Evolutionary conservation across 2,113 vertebrate species (phyloP).

Genomic region (Aepyceros melampus): DNA sequence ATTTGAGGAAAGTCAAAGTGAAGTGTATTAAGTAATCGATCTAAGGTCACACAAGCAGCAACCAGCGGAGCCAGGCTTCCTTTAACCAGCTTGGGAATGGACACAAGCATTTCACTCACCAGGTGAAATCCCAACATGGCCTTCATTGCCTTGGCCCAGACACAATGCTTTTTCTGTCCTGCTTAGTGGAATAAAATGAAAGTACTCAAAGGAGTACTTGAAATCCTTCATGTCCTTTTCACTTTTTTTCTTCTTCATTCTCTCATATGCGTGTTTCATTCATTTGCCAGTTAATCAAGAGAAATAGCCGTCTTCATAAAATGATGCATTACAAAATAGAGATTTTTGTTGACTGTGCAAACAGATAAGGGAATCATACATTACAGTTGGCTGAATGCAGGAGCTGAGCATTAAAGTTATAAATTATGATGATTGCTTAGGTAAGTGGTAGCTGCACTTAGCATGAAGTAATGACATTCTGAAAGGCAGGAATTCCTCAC

Average conservation of each 20-base stretch:
- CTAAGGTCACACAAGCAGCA: not conserved
- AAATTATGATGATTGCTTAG: rapidly evolving
- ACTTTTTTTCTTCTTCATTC: not conserved
- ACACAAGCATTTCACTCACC: rapidly evolving
- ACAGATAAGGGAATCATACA: not conserved
- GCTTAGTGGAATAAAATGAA: not conserved
- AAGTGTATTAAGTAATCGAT: not conserved
- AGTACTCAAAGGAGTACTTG: not conserved
- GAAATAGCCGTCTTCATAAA: not conserved
- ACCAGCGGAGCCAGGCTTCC: not conserved
- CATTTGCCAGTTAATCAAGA: not conserved
- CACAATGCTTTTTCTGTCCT: not conserved
- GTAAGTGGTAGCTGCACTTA: not conserved
- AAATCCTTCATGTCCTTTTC: not conserved
- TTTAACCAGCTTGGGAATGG: not conserved
- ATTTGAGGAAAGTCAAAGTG: not conserved
- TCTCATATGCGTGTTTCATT: not conserved
- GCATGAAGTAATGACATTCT: not conserved
- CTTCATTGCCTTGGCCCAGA: not conserved
- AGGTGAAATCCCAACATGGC: no score
- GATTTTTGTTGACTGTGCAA: not conserved
- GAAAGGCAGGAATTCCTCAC: not conserved
- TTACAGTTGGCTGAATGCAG: not conserved
- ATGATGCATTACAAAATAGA: not conserved
- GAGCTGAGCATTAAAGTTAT: not conserved